phyloP scores from a whole-genome alignment of 2,888 invertebrate genomes.

The Alcis repandata region DNA sequence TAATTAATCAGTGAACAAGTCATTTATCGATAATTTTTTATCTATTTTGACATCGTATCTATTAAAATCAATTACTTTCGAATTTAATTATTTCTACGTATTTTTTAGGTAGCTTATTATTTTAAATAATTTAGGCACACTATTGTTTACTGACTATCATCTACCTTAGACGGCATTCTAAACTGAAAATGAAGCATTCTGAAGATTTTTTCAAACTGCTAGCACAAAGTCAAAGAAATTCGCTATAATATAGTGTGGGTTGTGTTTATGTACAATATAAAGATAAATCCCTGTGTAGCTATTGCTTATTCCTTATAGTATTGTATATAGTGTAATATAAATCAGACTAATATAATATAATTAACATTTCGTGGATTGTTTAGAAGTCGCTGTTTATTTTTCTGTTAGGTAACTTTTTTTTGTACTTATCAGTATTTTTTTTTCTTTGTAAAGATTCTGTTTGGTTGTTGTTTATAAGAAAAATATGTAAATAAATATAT shows the following conservation, averaged over 20 bases:
- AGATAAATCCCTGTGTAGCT: constrained; percentile 75
- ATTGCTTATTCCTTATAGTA: constrained; percentile 72
- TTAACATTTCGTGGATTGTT: constrained; percentile 19
- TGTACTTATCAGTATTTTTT: not conserved
- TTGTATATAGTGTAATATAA: constrained; percentile 82
- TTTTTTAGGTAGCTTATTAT: no score
- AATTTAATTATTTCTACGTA: no score
- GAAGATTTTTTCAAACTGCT: constrained; percentile 3
- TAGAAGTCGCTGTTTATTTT: constrained; percentile 35
- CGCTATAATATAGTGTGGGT: constrained; percentile 85
- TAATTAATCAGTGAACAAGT: no score
- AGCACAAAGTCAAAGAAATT: constrained; percentile 49
- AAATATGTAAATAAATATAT: no score
- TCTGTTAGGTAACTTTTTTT: not conserved
- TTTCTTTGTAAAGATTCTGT: not conserved
- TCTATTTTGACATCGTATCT: no score
- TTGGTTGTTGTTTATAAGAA: not conserved
- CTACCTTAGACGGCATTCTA: no score
- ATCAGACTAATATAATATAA: constrained; percentile 12
- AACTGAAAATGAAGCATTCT: no score
- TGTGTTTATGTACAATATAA: constrained; percentile 84
- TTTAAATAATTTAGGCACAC: no score
- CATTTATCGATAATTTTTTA: no score
- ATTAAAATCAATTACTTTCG: no score
- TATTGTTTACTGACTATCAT: no score